These are phyloP conservation scores for Deroptyus accipitrinus DNA, from an alignment of 2,113 vertebrate species.

Conservation along the genomic window DNA sequence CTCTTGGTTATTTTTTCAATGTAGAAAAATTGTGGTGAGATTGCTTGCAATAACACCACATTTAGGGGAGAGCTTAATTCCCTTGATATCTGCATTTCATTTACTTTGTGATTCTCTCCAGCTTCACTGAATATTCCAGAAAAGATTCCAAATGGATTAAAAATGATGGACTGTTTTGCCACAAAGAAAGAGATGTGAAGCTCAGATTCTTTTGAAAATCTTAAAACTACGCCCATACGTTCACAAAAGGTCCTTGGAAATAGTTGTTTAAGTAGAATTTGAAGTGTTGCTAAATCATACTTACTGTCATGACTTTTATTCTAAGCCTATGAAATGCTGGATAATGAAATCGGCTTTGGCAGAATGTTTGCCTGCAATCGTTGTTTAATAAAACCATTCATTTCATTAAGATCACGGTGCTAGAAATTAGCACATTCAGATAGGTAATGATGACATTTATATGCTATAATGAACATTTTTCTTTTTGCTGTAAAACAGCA, in stretches of 20 bases:
- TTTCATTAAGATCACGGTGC: neutral
- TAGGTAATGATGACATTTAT: conserved; percentile 2
- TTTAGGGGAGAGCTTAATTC: neutral
- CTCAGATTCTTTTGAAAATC: neutral
- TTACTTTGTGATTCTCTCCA: neutral
- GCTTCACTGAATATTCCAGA: neutral
- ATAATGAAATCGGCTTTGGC: neutral
- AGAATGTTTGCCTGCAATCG: neutral
- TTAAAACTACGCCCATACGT: neutral
- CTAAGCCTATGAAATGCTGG: neutral
- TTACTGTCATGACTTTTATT: neutral
- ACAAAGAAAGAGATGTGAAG: neutral
- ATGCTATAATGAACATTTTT: neutral
- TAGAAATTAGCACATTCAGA: neutral
- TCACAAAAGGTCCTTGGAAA: neutral
- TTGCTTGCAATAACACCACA: neutral
- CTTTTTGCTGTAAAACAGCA: neutral
- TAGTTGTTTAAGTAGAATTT: neutral
- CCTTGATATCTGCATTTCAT: neutral
- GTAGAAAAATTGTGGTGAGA: neutral
- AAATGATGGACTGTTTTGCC: neutral
- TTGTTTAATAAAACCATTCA: neutral
- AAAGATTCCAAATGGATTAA: neutral
- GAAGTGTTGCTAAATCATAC: neutral
- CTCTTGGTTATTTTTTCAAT: neutral